These are phyloP conservation scores for Amphiura filiformis DNA, from an alignment of 35 echinoderm and acorn worm genomes.

Conservation along the genomic window DNA sequence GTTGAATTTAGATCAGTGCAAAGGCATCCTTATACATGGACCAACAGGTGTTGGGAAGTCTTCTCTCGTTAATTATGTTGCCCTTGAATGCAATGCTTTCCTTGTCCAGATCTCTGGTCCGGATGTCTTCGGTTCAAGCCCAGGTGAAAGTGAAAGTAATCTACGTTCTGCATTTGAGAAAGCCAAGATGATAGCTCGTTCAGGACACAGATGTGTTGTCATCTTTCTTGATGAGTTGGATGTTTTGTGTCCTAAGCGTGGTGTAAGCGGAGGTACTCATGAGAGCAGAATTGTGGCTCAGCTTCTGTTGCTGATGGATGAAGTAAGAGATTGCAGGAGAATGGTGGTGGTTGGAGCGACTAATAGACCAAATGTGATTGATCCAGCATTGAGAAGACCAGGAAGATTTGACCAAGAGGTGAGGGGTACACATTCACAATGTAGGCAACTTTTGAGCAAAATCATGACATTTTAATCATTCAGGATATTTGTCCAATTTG, in stretches of 20 bases:
- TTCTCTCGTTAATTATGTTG: conserved; percentile 35
- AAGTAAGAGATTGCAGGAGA: conserved; percentile 11
- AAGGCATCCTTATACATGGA: conserved; percentile 39
- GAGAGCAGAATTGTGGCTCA: conserved; percentile 51
- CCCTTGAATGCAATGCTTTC: conserved; percentile 28
- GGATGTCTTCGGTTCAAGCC: conserved; percentile 38
- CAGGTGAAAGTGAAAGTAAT: conserved; percentile 48
- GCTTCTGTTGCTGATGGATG: conserved; percentile 54
- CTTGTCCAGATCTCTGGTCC: conserved; percentile 30
- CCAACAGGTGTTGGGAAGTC: conserved; percentile 50
- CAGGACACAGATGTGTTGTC: conserved; percentile 11
- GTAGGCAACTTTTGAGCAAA: no score
- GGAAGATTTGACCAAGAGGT: conserved; percentile 65
- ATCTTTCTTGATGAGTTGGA: conserved; percentile 58
- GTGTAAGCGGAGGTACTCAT: not conserved
- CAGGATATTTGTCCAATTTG: no score
- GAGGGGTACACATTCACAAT: no score
- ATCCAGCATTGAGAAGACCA: conserved; percentile 36
- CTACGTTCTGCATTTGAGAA: conserved; percentile 25
- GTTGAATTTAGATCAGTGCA: conserved; percentile 11
- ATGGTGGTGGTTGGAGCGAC: conserved; percentile 52
- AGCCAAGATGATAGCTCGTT: not conserved
- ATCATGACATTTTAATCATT: no score
- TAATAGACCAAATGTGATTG: conserved; percentile 51
- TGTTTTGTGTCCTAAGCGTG: conserved; percentile 43